Base-by-base conservation (phyloP, 2,888 invertebrate species). In the Steromphala cineraria region DNA sequence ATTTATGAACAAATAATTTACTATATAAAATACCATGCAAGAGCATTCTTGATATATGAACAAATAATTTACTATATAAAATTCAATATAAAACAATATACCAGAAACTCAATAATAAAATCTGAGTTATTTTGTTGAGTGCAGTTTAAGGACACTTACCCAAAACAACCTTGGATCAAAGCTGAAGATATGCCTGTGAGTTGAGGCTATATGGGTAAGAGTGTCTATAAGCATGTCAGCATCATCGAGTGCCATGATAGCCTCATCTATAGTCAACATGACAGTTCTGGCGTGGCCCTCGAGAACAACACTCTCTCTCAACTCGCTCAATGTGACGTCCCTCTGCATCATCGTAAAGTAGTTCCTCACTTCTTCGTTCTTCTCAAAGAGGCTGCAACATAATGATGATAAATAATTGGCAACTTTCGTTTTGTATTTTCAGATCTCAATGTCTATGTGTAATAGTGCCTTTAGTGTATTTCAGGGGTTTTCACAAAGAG, bases 91-190 rank as follows among this genome's bases (percentile, higher is more conserved):
- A n/a, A n/a, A n/a, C n/a, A n/a, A n/a, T n/a, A n/a, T n/a, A n/a
- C n/a, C n/a, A n/a, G n/a, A n/a, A n/a, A n/a, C n/a, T n/a, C n/a
- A n/a, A n/a, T n/a, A n/a, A n/a, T n/a, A n/a, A n/a, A n/a, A n/a
- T n/a, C n/a, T n/a, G n/a, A n/a, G n/a, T n/a, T n/a, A n/a, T n/a
- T n/a, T n/a, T n/a, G n/a, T n/a, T n/a, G n/a, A n/a, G n/a, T n/a
- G n/a, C n/a, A n/a, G n/a, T n/a, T n/a, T n/a, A 36, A 13, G 17
- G 62, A n/a, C 46, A 84, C 90, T 88, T 86, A 98, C 98, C 97
- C 97, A 97, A 95, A 98, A 98, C 94, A 96, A 96, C 88, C 97
- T 96, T 78, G 96, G 96, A 94, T 97, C 96, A 94, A 97, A 98
- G 8, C 96, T 96, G 0, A 96, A 96, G 94, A 97, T 96, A 93